Conservation (phyloP, 1,140 invertebrate genomes). For the Eriosoma lanigerum region DNA sequence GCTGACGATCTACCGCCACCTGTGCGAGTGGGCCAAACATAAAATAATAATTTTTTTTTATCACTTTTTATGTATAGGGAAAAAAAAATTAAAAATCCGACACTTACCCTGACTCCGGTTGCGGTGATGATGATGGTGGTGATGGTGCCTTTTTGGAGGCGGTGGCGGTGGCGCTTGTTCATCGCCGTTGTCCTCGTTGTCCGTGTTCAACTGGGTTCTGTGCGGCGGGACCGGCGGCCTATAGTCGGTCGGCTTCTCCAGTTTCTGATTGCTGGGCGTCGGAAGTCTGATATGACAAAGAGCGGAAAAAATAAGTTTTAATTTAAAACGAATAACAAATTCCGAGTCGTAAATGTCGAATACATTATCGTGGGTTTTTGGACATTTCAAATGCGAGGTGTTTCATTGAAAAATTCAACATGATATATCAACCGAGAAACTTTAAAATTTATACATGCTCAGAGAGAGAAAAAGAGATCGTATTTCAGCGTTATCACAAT, state of each 20-base stretch:
- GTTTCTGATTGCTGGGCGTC: constrained; percentile 64
- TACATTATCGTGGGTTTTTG: no score
- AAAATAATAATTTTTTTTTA: no score
- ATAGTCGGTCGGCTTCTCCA: constrained; percentile 65
- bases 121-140: constrained; percentile 58
- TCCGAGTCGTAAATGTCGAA: no score
- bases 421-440: no score
- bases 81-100: neutral
- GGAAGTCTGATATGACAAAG: constrained; percentile 53
- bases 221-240: constrained; percentile 84
- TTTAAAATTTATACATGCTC: no score
- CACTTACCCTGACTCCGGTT: constrained; percentile 58
- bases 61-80: no score
- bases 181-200: neutral
- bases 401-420: no score
- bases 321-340: neutral
- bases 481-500: no score
- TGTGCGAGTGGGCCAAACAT: neutral
- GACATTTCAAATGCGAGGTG: no score
- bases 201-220: constrained; percentile 59
- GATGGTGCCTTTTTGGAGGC: constrained; percentile 51
- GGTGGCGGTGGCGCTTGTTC: constrained; percentile 12
- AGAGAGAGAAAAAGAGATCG: no score
- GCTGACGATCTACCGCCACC: constrained; percentile 9
- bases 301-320: neutral